Conservation (phyloP, 2,113 vertebrate species). For the Tupaia tana region DNA sequence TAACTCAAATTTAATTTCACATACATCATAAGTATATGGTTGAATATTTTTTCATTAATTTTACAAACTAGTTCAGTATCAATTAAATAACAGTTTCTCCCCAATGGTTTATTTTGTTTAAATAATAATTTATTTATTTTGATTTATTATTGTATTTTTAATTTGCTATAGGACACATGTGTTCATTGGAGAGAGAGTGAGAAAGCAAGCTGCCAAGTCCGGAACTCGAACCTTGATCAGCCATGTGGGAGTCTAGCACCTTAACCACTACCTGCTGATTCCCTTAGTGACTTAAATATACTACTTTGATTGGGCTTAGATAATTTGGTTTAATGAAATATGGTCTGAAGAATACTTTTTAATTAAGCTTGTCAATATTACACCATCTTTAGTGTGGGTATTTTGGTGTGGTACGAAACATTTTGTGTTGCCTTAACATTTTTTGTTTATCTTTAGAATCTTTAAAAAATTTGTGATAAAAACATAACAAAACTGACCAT, state of each 20-base stretch:
- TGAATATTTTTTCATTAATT: slow-evolving; percentile 1
- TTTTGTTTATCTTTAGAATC: background rate
- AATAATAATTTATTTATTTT: slow-evolving; percentile 6
- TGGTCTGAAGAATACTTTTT: background rate
- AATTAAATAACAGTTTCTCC: slow-evolving; percentile 23
- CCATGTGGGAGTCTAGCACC: too few species aligned
- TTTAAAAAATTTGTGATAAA: background rate
- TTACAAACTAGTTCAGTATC: background rate
- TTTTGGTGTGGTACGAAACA: background rate
- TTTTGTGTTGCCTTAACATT: background rate
- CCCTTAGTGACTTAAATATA: background rate
- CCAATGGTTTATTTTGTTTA: background rate
- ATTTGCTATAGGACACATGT: too few species aligned
- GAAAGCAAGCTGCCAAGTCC: too few species aligned
- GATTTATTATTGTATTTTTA: too few species aligned
- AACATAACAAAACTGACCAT: background rate
- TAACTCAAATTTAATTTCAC: slow-evolving; percentile 26
- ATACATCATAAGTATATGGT: background rate
- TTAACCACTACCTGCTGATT: background rate
- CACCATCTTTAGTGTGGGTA: background rate
- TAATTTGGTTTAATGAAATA: slow-evolving; percentile 22
- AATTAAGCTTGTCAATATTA: background rate
- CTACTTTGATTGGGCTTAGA: slow-evolving; percentile 3
- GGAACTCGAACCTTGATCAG: too few species aligned
- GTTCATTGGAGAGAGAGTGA: too few species aligned